A percentile compares a stretch with the other conserved stretches of the same genome.
These are phyloP conservation scores for Brachycybe producta DNA, from an alignment of 2,888 invertebrate genomes.

Conservation along the genomic window DNA sequence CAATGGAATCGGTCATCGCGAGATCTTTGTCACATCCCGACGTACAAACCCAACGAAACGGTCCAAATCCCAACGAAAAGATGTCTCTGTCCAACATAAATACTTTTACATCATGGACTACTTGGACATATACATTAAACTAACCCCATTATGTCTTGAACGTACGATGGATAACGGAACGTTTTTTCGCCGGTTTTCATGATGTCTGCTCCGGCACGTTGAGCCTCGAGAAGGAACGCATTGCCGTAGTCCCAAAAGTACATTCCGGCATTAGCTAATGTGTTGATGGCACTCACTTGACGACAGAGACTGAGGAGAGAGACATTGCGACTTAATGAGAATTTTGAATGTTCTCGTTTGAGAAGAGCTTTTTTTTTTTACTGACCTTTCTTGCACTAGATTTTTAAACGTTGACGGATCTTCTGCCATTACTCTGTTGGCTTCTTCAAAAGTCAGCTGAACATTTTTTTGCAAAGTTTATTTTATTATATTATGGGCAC, in stretches of 20 bases:
- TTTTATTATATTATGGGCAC: too few relatives aligned
- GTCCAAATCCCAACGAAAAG: conserved; percentile 50
- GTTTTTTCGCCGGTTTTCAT: conserved; percentile 32
- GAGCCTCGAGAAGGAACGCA: conserved; percentile 47
- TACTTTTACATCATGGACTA: neutral
- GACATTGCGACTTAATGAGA: too few relatives aligned
- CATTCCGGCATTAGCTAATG: conserved; percentile 39
- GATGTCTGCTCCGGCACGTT: conserved; percentile 43
- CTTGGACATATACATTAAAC: neutral
- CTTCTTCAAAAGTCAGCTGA: conserved; percentile 38
- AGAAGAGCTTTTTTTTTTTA: neutral
- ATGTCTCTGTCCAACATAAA: conserved; percentile 38
- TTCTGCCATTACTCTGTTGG: conserved; percentile 38
- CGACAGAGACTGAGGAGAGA: conserved; percentile 41
- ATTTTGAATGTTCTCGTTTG: conserved; percentile 19
- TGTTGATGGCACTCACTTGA: conserved; percentile 45
- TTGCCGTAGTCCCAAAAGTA: conserved; percentile 52
- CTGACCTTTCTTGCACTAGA: conserved; percentile 41
- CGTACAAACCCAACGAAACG: conserved; percentile 50
- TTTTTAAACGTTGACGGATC: conserved; percentile 40
- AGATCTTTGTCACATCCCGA: conserved; percentile 42
- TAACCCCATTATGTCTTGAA: conserved; percentile 50
- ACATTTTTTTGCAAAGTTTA: too few relatives aligned
- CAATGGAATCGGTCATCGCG: conserved; percentile 41
- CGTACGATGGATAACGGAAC: conserved; percentile 47